Percentiles rank a stretch among this genome's conserved stretches.
Evolutionary conservation across 1,140 invertebrate species (phyloP).

Genomic region (Temnothorax longispinosus): DNA sequence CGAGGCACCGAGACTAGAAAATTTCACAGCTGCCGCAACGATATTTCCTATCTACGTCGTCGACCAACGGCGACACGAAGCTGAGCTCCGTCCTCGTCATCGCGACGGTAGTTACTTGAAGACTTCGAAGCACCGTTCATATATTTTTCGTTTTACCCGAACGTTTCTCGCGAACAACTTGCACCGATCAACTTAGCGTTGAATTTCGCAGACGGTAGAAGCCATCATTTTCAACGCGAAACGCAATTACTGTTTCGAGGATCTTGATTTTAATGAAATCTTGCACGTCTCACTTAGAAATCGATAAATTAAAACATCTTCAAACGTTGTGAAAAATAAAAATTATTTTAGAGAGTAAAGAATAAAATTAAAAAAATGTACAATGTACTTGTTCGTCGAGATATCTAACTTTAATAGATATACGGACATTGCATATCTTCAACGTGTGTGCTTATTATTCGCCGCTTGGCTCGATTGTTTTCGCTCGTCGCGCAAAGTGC

Average conservation of each 20-base stretch:
- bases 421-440: background rate
- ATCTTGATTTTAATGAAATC: conserved; percentile 1
- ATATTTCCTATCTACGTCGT: conserved; percentile 24
- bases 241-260: background rate
- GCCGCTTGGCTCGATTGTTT: conserved; percentile 1
- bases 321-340: background rate
- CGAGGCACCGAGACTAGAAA: conserved; percentile 39
- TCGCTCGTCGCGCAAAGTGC: background rate
- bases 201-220: background rate
- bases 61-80: background rate
- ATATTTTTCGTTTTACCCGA: conserved; percentile 15
- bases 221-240: background rate
- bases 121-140: background rate
- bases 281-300: too few species aligned
- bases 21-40: conserved; percentile 37
- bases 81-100: background rate
- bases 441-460: background rate
- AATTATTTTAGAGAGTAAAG: background rate
- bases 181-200: background rate
- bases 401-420: background rate
- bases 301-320: background rate
- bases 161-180: background rate
- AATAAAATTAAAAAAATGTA: background rate
- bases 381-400: background rate
- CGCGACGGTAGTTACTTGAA: background rate